A percentile compares a stretch with the other conserved stretches of the same genome.
Evolutionary conservation across 2,113 vertebrate species (phyloP).

Genomic region (Eretmochelys imbricata): DNA sequence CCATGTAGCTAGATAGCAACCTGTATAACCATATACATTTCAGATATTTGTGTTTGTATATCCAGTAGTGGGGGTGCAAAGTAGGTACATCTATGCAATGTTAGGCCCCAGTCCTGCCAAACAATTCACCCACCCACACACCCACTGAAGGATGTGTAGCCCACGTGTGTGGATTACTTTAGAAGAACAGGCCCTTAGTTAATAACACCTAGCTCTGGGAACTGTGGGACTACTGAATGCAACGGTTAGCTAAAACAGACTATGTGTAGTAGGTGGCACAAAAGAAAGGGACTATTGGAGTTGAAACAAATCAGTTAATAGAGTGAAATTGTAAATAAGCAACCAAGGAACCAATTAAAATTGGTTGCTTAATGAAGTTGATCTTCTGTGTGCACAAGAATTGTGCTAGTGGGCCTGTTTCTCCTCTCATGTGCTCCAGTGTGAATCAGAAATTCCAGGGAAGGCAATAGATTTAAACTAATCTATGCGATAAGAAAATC

Average conservation of each 20-base stretch:
- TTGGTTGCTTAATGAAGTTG: not conserved
- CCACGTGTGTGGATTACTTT: not conserved
- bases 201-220: not conserved
- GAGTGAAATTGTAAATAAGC: not conserved
- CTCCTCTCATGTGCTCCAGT: fast-evolving
- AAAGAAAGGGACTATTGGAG: not conserved
- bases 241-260: not conserved
- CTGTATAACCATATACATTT: fast-evolving
- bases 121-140: not conserved
- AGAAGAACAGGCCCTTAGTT: not conserved
- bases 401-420: fast-evolving
- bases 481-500: not conserved
- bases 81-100: not conserved
- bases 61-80: fast-evolving
- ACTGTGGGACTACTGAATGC: not conserved
- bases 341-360: not conserved
- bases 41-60: fast-evolving
- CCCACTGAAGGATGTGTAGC: not conserved
- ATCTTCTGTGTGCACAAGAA: not conserved
- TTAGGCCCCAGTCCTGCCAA: not conserved
- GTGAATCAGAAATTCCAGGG: fast-evolving
- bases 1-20: not conserved
- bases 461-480: not conserved
- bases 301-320: not conserved
- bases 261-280: not conserved